A percentile compares a stretch with the other conserved stretches of the same genome.
phyloP scores from a whole-genome alignment of 2,888 invertebrate genomes.

The Oscheius sp. region DNA sequence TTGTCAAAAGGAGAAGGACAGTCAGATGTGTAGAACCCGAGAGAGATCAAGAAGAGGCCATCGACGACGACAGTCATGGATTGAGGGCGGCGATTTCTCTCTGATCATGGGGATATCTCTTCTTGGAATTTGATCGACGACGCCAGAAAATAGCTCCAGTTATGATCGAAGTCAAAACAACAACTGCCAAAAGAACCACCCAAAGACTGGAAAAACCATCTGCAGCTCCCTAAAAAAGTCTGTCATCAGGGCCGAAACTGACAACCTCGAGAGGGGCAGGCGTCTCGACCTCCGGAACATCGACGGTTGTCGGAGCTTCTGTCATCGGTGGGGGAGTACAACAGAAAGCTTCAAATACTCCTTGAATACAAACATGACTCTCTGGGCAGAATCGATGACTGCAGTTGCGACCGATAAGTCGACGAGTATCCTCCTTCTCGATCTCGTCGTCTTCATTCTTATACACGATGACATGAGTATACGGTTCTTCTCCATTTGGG shows the following conservation, averaged over 20 bases:
- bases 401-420: slow-evolving; percentile 33
- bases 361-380: slow-evolving; percentile 22
- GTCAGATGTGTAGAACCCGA: slow-evolving; percentile 4
- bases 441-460: slow-evolving; percentile 31
- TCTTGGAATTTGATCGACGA: background rate
- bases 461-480: slow-evolving; percentile 13
- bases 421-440: slow-evolving; percentile 21
- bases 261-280: slow-evolving; percentile 15
- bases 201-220: slow-evolving; percentile 9
- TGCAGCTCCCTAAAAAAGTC: background rate
- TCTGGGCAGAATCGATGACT: slow-evolving; percentile 28
- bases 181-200: slow-evolving; percentile 4
- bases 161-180: background rate
- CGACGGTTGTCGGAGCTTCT: slow-evolving; percentile 3
- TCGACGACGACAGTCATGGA: slow-evolving; percentile 12
- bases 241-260: background rate
- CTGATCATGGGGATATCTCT: slow-evolving; percentile 14
- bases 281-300: background rate
- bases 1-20: background rate
- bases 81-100: slow-evolving; percentile 30
- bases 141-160: slow-evolving; percentile 5
- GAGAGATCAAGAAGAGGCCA: slow-evolving; percentile 12
- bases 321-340: slow-evolving; percentile 15
- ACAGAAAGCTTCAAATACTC: slow-evolving; percentile 37
- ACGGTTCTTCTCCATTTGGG: slow-evolving; percentile 20